Percentiles rank a stretch among this genome's conserved stretches.
Evolutionary conservation across 2,113 vertebrate species (phyloP).

Genomic region (Tachysurus fulvidraco): DNA sequence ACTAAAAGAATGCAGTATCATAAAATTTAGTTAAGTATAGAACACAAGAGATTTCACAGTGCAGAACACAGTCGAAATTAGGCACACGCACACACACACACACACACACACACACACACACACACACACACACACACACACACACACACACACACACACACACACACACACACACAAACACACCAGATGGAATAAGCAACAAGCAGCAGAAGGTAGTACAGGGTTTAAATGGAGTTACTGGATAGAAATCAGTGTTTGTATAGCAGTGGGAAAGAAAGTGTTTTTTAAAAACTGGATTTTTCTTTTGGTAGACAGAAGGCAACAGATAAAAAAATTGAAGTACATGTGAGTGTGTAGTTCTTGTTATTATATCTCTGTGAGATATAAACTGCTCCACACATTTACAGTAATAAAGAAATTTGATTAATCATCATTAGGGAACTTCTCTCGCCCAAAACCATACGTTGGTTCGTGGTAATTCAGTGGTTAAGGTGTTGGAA

Average conservation of each 20-base stretch:
- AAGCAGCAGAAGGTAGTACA: slow-evolving; percentile 6
- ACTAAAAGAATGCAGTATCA: not conserved
- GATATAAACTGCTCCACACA: not conserved
- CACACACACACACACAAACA: not conserved
- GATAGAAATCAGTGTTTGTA: not conserved
- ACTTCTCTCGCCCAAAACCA: no score
- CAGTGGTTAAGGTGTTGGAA: no score
- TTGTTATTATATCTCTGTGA: not conserved
- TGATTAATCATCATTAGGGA: not conserved
- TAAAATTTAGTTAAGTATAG: not conserved
- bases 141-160: not conserved
- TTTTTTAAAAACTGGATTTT: not conserved
- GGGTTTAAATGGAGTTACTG: not conserved
- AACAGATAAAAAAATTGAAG: not conserved
- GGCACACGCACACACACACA: not conserved
- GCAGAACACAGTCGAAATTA: not conserved
- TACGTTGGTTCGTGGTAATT: no score
- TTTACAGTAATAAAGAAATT: not conserved
- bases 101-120: not conserved
- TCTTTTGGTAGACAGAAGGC: not conserved
- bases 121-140: no score
- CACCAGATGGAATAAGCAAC: not conserved
- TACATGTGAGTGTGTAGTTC: not conserved
- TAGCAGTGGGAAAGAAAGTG: not conserved
- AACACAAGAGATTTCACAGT: not conserved